phyloP scores from a whole-genome alignment of 2,888 invertebrate species.

The Scrobipalpa costella region DNA sequence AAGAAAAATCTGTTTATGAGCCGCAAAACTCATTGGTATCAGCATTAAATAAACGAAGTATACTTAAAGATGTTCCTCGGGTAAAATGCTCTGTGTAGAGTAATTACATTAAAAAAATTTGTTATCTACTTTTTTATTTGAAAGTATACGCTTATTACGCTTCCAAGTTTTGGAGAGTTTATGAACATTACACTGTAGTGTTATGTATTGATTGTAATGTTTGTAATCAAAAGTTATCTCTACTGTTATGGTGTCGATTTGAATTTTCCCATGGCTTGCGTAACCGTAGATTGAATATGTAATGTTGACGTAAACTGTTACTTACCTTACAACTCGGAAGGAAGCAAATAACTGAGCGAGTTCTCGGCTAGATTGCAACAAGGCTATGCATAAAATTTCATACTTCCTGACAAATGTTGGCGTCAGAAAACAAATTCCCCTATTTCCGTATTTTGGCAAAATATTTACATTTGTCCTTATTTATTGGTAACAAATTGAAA shows the following conservation, averaged over 20 bases:
- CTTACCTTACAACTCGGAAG: conserved; percentile 15
- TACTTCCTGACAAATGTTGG: conserved; percentile 8
- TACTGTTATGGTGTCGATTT: not conserved
- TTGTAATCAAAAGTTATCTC: not conserved
- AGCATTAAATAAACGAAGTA: too few relatives aligned
- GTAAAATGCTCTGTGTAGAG: too few relatives aligned
- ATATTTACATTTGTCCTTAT: not conserved
- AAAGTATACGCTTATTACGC: too few relatives aligned
- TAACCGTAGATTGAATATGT: conserved; percentile 2
- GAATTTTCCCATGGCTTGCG: not conserved
- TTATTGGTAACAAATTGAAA: not conserved
- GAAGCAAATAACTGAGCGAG: conserved; percentile 6
- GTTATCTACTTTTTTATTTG: too few relatives aligned
- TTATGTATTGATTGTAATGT: not conserved
- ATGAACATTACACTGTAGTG: too few relatives aligned
- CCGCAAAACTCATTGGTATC: too few relatives aligned
- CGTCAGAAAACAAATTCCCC: conserved; percentile 4
- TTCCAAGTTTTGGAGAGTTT: too few relatives aligned
- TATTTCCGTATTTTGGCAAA: not conserved
- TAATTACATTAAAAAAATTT: too few relatives aligned
- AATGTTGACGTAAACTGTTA: conserved; percentile 9
- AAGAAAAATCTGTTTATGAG: too few relatives aligned
- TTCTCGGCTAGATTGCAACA: conserved; percentile 14
- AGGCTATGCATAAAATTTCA: conserved; percentile 13
- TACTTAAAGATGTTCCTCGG: too few relatives aligned